Evolutionary conservation across 1,140 invertebrate genomes (phyloP), one percentile per base, ranked within the genome.

Genomic region (Ditylenchus dipsaci): DNA sequence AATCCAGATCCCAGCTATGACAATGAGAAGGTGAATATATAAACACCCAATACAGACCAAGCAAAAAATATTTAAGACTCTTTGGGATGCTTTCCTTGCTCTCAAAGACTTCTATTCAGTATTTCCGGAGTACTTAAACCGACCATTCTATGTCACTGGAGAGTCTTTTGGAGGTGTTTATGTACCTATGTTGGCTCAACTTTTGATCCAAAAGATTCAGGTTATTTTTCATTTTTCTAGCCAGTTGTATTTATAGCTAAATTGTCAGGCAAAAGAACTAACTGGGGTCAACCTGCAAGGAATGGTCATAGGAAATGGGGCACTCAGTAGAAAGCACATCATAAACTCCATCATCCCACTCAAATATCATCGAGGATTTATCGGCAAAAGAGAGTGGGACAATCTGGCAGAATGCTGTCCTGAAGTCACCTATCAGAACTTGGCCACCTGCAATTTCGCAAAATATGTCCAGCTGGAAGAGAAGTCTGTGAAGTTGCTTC

Each of bases 61-160:
- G 86, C 0, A 63, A 68, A 9, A 68, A 77, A 42, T 87, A 87
- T 71, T 68, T 72, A 47, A 76, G 76, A 81, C 74, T 26, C 76
- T 84, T 1, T 15, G 58, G 19, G 81, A 86, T 65, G 87, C 86
- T 73, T 83, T 82, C 62, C 62, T 77, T 3, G 87, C 86, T 26
- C 38, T 88, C 21, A 79, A 84, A 67, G 65, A 83, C 63, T 87
- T 86, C 79, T 86, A 87, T 71, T 58, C 63, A 17, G 84, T 85
- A 68, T 88, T 84, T 75, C 86, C 86, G 11, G 82, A 86, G 72
- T 87, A 83, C 69, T 69, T 72, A 19, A 76, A 74, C 7, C 84
- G 79, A 64, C 76, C 82, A 15, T 86, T 86, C 61, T 86, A 85
- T 68, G 73, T 86, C 17, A 83, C 85, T 47, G 85, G 85, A 33